Evolutionary conservation across 2,113 vertebrate genomes (phyloP).

Genomic region (Dolichotis patagonum): DNA sequence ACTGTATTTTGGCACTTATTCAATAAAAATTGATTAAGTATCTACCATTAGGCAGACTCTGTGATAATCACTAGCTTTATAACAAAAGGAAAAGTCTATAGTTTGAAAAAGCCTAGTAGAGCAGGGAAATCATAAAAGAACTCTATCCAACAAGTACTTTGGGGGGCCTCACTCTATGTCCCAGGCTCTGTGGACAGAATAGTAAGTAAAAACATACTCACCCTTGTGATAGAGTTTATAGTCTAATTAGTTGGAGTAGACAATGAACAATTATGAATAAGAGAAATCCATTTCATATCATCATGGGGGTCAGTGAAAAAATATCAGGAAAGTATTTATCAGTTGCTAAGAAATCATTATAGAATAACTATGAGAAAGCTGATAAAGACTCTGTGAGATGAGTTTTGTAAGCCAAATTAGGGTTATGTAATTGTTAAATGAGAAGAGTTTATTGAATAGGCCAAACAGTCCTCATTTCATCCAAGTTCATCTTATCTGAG

Average conservation of each 20-base stretch:
- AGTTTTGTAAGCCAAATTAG: neutral
- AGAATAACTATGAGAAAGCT: neutral
- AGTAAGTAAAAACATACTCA: neutral
- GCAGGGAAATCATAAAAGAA: neutral
- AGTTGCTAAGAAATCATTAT: neutral
- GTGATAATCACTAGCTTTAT: neutral
- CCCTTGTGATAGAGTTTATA: neutral
- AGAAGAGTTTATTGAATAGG: neutral
- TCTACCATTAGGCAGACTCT: neutral
- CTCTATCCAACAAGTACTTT: neutral
- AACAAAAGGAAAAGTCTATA: neutral
- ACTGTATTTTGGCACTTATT: conserved; percentile 15
- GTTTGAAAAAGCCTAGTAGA: neutral
- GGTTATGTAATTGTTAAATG: neutral
- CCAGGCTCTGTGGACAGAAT: neutral
- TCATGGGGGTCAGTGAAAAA: neutral
- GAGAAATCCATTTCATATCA: neutral
- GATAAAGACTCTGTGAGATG: neutral
- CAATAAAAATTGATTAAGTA: conserved; percentile 48
- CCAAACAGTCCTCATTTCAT: rapidly evolving
- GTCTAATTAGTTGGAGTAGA: neutral
- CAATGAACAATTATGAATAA: neutral
- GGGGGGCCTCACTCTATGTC: neutral
- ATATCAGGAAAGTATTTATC: neutral
- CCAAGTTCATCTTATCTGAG: neutral